Percentiles rank a stretch among this genome's conserved stretches.
Evolutionary conservation across 2,797 vertebrate species (phyloP).

Genomic region (Rhinogobio ventralis): DNA sequence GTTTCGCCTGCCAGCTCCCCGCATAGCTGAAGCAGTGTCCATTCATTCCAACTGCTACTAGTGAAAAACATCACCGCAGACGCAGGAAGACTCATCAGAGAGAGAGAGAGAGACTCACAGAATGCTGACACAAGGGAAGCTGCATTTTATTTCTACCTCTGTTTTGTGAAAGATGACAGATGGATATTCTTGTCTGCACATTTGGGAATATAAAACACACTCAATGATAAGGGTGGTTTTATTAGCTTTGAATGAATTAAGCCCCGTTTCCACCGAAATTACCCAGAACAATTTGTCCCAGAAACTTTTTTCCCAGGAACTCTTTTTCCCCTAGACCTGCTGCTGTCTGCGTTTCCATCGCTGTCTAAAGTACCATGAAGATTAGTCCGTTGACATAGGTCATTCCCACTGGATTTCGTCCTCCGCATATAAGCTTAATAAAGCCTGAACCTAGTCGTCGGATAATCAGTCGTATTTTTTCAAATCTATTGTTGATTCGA

Average conservation of each 20-base stretch:
- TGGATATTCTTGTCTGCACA: background rate
- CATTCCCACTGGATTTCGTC: too few species aligned
- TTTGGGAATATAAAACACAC: slow-evolving; percentile 26
- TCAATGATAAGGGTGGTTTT: background rate
- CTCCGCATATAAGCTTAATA: too few species aligned
- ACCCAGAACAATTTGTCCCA: too few species aligned
- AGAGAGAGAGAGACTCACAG: background rate
- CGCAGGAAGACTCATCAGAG: slow-evolving; percentile 11
- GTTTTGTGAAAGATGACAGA: slow-evolving; percentile 56
- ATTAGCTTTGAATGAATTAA: slow-evolving; percentile 16
- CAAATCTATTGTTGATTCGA: too few species aligned
- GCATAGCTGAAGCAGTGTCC: slow-evolving; percentile 67
- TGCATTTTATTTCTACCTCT: slow-evolving; percentile 2
- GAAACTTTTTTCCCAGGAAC: too few species aligned
- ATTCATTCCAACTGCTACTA: slow-evolving; percentile 69
- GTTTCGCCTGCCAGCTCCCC: slow-evolving; percentile 71
- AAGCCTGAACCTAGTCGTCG: too few species aligned
- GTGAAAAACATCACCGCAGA: slow-evolving; percentile 53
- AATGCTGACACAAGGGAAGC: slow-evolving; percentile 29
- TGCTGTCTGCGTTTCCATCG: too few species aligned
- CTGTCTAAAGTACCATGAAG: too few species aligned
- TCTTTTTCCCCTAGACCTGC: too few species aligned
- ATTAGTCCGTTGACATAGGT: too few species aligned
- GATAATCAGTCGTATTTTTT: too few species aligned
- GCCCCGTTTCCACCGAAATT: too few species aligned